Percentiles rank a stretch among this genome's conserved stretches.
Evolutionary conservation across 2,113 vertebrate species (phyloP).

Genomic region (Oenanthe melanoleuca): DNA sequence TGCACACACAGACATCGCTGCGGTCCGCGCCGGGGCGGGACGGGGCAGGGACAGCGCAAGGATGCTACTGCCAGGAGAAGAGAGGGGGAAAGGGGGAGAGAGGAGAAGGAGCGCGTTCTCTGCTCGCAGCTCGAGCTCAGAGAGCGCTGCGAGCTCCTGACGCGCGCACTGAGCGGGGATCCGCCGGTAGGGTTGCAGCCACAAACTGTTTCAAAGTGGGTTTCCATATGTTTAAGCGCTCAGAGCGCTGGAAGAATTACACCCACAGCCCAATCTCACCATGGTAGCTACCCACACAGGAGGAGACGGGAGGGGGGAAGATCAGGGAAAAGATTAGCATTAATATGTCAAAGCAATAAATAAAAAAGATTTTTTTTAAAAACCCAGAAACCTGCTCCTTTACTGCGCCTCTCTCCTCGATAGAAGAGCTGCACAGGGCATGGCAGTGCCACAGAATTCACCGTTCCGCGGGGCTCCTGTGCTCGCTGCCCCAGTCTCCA

Average conservation of each 20-base stretch:
- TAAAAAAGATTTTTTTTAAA: not conserved
- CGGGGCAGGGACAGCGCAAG: not conserved
- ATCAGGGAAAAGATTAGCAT: not conserved
- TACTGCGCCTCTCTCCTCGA: not conserved
- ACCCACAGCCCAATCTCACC: slow-evolving; percentile 70
- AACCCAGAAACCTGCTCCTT: not conserved
- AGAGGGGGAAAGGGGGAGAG: not conserved
- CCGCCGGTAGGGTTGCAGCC: slow-evolving; percentile 28
- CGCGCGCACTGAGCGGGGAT: not conserved
- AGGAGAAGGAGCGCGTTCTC: not conserved
- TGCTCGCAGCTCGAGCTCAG: not conserved
- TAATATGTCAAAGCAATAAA: slow-evolving; percentile 38
- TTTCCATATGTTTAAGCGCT: slow-evolving; percentile 65
- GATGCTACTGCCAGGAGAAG: not conserved
- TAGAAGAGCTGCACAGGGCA: not conserved
- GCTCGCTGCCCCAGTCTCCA: not conserved
- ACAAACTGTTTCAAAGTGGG: slow-evolving; percentile 51
- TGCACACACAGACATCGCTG: not conserved
- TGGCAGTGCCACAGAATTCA: not conserved
- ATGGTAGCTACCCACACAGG: slow-evolving; percentile 76
- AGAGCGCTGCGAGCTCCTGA: too few species aligned
- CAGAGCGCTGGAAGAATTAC: slow-evolving; percentile 61
- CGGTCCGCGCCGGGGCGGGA: not conserved
- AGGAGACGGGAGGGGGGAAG: not conserved
- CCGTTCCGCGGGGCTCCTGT: not conserved